Percentiles rank a stretch among this genome's conserved stretches.
These are phyloP conservation scores for Zele albiditarsus DNA, from an alignment of 2,888 invertebrate genomes.

Conservation along the genomic window DNA sequence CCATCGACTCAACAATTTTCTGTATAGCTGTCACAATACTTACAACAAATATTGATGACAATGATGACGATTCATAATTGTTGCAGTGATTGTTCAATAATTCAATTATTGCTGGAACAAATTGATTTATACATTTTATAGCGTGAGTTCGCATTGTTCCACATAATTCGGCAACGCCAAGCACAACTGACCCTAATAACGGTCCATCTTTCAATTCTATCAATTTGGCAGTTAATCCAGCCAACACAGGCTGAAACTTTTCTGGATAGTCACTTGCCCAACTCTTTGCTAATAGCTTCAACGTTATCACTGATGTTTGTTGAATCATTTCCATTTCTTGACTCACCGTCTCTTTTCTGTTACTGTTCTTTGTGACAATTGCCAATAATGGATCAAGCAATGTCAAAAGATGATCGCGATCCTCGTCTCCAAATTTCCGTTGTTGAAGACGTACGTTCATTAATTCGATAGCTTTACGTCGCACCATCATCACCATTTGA, in stretches of 20 bases:
- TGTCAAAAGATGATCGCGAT: constrained; percentile 75
- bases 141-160: constrained; percentile 84
- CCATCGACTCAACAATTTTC: constrained; percentile 87
- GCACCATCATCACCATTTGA: constrained; percentile 82
- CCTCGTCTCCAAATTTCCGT: constrained; percentile 76
- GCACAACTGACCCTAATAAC: constrained; percentile 82
- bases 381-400: constrained; percentile 78
- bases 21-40: constrained; percentile 86
- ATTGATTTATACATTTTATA: constrained; percentile 82
- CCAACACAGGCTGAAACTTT: constrained; percentile 81
- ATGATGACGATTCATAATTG: constrained; percentile 68
- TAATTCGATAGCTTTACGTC: constrained; percentile 88
- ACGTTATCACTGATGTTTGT: constrained; percentile 86
- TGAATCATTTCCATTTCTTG: constrained; percentile 82
- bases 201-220: constrained; percentile 77
- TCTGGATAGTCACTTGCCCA: constrained; percentile 81
- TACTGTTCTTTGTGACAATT: constrained; percentile 76
- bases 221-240: constrained; percentile 78
- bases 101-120: constrained; percentile 84
- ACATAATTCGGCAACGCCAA: constrained; percentile 87
- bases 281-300: constrained; percentile 87
- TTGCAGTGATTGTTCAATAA: constrained; percentile 79
- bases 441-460: constrained; percentile 87
- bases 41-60: constrained; percentile 78
- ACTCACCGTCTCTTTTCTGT: constrained; percentile 62